phyloP scores from a whole-genome alignment of 1,140 invertebrate species.

The Apocrypta bakeri region DNA sequence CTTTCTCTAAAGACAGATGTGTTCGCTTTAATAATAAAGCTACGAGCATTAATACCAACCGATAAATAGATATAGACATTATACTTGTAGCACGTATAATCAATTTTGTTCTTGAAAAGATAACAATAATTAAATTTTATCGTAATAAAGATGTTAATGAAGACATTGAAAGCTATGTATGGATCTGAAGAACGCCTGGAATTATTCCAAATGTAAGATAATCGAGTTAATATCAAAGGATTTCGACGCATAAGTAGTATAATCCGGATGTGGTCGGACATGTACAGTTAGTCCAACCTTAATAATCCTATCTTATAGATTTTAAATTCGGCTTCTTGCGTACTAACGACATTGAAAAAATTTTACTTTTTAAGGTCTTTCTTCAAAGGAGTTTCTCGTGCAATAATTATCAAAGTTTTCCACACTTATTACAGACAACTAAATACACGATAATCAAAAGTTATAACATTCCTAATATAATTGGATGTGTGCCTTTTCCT shows the following conservation, averaged over 20 bases:
- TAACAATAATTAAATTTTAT: too few species aligned
- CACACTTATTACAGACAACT: too few species aligned
- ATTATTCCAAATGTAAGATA: neutral
- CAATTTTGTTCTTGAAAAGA: too few species aligned
- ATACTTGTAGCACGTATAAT: too few species aligned
- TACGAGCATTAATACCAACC: neutral
- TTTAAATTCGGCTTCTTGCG: neutral
- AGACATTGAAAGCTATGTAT: neutral
- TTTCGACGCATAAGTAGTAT: neutral
- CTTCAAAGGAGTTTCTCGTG: neutral
- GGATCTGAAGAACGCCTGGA: neutral
- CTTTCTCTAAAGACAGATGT: neutral
- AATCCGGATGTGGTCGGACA: neutral
- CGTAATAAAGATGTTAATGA: neutral
- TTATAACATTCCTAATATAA: slow-evolving; percentile 31
- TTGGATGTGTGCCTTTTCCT: neutral
- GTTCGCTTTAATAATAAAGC: slow-evolving; percentile 12
- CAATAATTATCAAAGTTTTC: slow-evolving; percentile 22
- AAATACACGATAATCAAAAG: too few species aligned
- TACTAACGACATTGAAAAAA: too few species aligned
- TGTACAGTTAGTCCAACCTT: neutral
- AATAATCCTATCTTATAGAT: neutral
- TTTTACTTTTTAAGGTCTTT: too few species aligned
- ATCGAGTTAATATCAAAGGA: neutral
- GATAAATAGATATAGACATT: too few species aligned